Conservation (phyloP, 1,140 invertebrate species). For the Drosophila sucinea region DNA sequence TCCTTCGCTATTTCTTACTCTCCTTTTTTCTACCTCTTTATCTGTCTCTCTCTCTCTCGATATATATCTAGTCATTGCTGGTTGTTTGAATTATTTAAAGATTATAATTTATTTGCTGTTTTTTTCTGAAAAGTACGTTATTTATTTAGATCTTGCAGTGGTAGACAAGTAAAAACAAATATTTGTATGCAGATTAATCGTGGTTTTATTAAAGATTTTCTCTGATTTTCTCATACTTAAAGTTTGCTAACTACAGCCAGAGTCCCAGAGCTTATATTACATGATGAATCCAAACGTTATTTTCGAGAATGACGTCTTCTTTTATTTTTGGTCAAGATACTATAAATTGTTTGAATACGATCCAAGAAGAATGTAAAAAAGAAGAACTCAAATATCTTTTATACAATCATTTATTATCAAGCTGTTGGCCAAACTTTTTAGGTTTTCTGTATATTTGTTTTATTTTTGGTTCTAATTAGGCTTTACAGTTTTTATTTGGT, state of each 20-base stretch:
- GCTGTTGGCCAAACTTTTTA: too few relatives aligned
- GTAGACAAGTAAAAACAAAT: not conserved
- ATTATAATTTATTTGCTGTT: constrained; percentile 5
- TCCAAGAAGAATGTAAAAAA: too few relatives aligned
- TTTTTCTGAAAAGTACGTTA: not conserved
- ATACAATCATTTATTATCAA: too few relatives aligned
- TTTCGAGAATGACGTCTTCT: too few relatives aligned
- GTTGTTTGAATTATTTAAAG: not conserved
- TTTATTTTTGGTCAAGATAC: too few relatives aligned
- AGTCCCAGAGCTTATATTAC: too few relatives aligned
- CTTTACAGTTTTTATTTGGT: not conserved
- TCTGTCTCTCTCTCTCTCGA: not conserved
- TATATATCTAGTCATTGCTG: not conserved
- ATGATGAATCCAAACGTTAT: too few relatives aligned
- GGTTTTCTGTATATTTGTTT: not conserved
- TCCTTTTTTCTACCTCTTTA: not conserved
- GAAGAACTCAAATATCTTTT: too few relatives aligned
- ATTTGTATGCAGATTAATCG: not conserved
- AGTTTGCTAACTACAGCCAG: too few relatives aligned
- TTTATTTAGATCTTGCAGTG: not conserved
- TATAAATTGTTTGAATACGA: too few relatives aligned
- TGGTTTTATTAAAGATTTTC: not conserved
- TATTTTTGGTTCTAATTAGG: not conserved
- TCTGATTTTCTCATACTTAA: not conserved
- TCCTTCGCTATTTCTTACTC: constrained; percentile 14